Conservation (phyloP, 1,140 invertebrate species). For the Portunus trituberculatus region DNA sequence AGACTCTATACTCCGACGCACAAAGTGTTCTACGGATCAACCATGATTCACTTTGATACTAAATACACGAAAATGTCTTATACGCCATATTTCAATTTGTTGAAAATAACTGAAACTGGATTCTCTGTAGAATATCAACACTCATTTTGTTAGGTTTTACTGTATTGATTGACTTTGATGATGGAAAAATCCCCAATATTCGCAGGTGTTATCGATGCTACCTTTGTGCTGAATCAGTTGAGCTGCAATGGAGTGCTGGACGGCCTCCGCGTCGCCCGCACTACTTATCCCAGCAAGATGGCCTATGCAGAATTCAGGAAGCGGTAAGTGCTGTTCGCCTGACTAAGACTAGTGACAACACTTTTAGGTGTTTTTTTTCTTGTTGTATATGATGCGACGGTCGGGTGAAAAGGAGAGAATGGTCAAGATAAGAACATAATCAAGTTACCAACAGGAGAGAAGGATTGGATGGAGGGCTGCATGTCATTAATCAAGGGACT, state of each 20-base stretch:
- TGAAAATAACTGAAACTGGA: no score
- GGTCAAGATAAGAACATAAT: no score
- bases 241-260: slow-evolving; percentile 85
- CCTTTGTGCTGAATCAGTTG: slow-evolving; percentile 83
- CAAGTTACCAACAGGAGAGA: neutral
- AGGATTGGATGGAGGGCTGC: neutral
- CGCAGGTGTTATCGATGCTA: slow-evolving; percentile 80
- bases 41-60: no score
- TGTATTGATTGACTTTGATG: neutral
- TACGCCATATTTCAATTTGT: no score
- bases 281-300: slow-evolving; percentile 84
- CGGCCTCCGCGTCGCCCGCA: slow-evolving; percentile 85
- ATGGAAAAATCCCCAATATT: neutral
- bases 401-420: no score
- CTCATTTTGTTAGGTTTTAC: no score
- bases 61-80: no score
- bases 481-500: neutral
- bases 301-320: slow-evolving; percentile 76
- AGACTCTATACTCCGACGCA: no score
- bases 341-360: no score
- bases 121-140: no score
- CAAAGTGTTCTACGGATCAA: no score
- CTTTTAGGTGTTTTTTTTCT: neutral
- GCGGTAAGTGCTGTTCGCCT: slow-evolving; percentile 42
- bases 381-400: neutral